Conservation (phyloP, 2,113 vertebrate species). For the Notarius quadriscutis region DNA sequence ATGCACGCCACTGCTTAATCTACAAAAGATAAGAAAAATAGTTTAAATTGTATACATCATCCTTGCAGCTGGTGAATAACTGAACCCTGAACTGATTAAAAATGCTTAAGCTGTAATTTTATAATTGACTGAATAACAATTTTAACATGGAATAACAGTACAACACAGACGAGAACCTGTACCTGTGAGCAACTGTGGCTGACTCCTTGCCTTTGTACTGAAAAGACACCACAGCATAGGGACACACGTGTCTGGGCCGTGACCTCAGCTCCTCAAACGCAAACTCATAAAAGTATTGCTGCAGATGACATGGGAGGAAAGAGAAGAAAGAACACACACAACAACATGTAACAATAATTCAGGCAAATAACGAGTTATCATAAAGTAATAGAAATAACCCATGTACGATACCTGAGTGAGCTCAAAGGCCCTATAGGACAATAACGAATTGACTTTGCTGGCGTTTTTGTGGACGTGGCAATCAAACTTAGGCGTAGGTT, state of each 20-base stretch:
- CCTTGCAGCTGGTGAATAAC: not conserved
- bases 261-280: slow-evolving; percentile 86
- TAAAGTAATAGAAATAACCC: not conserved
- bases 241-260: slow-evolving; percentile 89
- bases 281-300: slow-evolving; percentile 98
- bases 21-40: slow-evolving; percentile 36
- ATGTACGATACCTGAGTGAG: slow-evolving; percentile 83
- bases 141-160: not conserved
- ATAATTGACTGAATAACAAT: not conserved
- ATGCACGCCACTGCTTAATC: slow-evolving; percentile 67
- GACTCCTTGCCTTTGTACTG: slow-evolving; percentile 83
- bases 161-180: slow-evolving; percentile 33
- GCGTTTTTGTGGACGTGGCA: slow-evolving; percentile 90
- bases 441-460: slow-evolving; percentile 82
- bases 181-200: slow-evolving; percentile 78
- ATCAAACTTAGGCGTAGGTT: slow-evolving; percentile 89
- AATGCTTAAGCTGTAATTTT: not conserved
- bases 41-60: not conserved
- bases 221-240: slow-evolving; percentile 92
- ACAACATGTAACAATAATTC: not conserved
- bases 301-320: slow-evolving; percentile 55
- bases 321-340: too few species aligned
- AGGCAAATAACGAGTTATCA: not conserved
- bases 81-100: not conserved
- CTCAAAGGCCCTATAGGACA: slow-evolving; percentile 92